These are phyloP conservation scores for Dasysyrphus albostriatus DNA, from an alignment of 2,888 invertebrate species.

Conservation along the genomic window DNA sequence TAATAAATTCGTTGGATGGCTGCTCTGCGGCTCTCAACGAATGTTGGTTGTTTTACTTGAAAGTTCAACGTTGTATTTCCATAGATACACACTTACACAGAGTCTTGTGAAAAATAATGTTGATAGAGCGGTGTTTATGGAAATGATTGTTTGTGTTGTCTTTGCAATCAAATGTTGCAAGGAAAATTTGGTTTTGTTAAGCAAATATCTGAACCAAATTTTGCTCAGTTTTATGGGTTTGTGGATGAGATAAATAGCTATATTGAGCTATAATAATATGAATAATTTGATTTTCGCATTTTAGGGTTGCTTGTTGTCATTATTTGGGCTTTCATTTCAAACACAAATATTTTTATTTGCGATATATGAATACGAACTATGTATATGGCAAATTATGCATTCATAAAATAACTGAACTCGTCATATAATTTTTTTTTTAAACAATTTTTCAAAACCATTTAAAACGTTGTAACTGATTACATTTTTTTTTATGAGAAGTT, in stretches of 20 bases:
- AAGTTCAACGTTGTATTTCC: slow-evolving; percentile 16
- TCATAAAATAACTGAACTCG: too few species aligned
- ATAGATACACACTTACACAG: slow-evolving; percentile 32
- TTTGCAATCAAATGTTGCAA: background rate
- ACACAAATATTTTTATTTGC: too few species aligned
- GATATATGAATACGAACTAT: too few species aligned
- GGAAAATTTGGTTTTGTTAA: background rate
- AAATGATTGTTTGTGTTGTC: background rate
- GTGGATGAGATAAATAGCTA: background rate
- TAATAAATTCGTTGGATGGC: slow-evolving; percentile 58
- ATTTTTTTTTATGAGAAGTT: too few species aligned
- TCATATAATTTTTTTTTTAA: too few species aligned
- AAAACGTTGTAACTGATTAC: too few species aligned
- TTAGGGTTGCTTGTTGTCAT: background rate
- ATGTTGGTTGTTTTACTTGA: slow-evolving; percentile 28
- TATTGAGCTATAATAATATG: background rate
- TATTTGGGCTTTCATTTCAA: too few species aligned
- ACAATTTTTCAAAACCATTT: too few species aligned
- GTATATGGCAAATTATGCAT: too few species aligned
- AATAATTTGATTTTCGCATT: background rate
- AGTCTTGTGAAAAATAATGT: background rate
- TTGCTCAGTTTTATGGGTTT: background rate
- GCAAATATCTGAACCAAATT: background rate
- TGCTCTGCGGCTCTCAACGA: slow-evolving; percentile 51
- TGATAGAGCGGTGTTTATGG: background rate